These are phyloP conservation scores for Stenurella melanura DNA, from an alignment of 2,888 invertebrate genomes.

Conservation along the genomic window DNA sequence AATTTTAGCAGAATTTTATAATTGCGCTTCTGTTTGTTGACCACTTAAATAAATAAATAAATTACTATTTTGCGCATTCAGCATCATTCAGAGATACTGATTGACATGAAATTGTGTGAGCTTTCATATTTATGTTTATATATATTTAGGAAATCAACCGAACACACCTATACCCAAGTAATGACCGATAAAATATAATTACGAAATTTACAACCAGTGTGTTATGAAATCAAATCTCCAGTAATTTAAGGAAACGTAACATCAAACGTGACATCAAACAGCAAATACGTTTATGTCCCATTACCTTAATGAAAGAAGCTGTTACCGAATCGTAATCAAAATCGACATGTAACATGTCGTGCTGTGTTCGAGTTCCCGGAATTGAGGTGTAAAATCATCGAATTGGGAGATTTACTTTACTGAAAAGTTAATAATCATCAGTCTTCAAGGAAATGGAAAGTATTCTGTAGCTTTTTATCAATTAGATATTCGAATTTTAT, in stretches of 20 bases:
- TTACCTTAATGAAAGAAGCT: slow-evolving; percentile 7
- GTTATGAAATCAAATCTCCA: neutral
- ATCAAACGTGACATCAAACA: neutral
- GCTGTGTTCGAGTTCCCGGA: neutral
- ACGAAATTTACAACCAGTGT: neutral
- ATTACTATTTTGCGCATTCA: too few species aligned
- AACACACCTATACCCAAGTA: neutral
- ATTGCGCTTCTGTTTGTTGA: too few species aligned
- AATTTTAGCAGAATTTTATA: too few species aligned
- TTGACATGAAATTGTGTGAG: neutral
- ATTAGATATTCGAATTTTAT: too few species aligned
- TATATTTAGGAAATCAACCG: neutral
- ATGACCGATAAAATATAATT: neutral
- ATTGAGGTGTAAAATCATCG: neutral
- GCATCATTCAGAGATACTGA: too few species aligned
- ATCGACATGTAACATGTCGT: slow-evolving; percentile 7
- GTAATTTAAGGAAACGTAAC: neutral
- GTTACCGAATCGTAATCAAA: slow-evolving; percentile 2
- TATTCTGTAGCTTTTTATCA: too few species aligned
- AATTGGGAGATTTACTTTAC: neutral
- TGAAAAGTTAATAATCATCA: neutral
- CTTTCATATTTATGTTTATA: neutral
- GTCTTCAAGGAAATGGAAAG: too few species aligned
- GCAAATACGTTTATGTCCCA: neutral
- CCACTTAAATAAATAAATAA: too few species aligned